phyloP scores from a whole-genome alignment of 2,888 invertebrate species.

The Strigamia maritima region DNA sequence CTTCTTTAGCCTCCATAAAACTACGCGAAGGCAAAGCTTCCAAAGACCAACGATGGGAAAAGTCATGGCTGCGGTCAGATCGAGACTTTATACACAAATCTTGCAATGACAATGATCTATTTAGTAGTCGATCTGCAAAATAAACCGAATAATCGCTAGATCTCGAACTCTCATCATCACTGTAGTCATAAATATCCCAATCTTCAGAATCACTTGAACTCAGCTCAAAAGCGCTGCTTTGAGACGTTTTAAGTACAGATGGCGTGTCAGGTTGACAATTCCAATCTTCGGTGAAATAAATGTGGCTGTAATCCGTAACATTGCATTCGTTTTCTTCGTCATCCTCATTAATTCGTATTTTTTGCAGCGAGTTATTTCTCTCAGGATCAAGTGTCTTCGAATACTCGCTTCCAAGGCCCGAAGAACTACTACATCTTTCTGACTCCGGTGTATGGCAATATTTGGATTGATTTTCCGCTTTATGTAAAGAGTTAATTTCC shows the following conservation, averaged over 20 bases:
- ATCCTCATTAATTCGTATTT: not conserved
- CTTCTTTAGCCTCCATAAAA: not conserved
- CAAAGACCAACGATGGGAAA: not conserved
- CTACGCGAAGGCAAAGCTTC: constrained; percentile 2
- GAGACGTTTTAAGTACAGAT: not conserved
- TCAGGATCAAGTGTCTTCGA: not conserved
- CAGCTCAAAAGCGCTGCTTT: not conserved
- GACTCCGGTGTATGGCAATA: not conserved
- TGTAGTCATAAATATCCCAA: not conserved
- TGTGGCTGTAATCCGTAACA: not conserved
- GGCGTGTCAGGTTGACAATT: not conserved
- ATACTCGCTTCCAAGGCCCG: not conserved
- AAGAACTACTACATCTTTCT: constrained; percentile 2
- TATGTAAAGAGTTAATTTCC: not conserved
- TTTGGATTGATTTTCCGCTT: constrained; percentile 10
- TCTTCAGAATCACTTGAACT: not conserved
- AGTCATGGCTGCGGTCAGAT: not conserved
- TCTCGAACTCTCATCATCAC: not conserved
- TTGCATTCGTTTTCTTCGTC: not conserved
- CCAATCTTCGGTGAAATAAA: not conserved
- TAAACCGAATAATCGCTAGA: constrained; percentile 1
- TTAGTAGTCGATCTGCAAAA: not conserved
- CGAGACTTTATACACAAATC: not conserved
- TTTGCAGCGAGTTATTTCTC: not conserved
- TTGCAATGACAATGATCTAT: not conserved